phyloP scores from a whole-genome alignment of 1,140 invertebrate species.

The Caerostris darwini region DNA sequence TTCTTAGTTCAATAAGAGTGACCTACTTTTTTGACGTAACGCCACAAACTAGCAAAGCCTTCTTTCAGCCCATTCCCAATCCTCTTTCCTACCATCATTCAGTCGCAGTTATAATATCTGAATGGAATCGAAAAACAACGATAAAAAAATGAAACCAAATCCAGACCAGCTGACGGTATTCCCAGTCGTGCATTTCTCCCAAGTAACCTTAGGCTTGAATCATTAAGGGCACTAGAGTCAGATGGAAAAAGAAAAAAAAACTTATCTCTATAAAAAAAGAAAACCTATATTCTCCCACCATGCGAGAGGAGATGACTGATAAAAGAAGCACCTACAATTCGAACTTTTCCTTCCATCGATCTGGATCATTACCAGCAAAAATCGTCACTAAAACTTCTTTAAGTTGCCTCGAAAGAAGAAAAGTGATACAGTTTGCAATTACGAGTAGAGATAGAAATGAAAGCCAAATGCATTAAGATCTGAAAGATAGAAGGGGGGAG shows the following conservation, averaged over 20 bases:
- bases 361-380: slow-evolving; percentile 1
- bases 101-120: slow-evolving; percentile 17
- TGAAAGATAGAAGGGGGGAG: background rate
- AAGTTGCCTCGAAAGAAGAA: background rate
- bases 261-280: background rate
- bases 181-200: background rate
- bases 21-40: slow-evolving; percentile 30
- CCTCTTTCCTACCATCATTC: background rate
- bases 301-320: slow-evolving; percentile 14
- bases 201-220: slow-evolving; percentile 40
- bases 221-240: slow-evolving; percentile 18
- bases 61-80: background rate
- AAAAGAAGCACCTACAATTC: slow-evolving; percentile 10
- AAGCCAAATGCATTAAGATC: background rate
- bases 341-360: background rate
- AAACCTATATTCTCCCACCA: background rate
- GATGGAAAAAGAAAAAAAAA: background rate
- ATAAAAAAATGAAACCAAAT: background rate
- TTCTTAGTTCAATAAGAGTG: background rate
- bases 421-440: slow-evolving; percentile 19
- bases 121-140: slow-evolving; percentile 9
- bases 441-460: background rate
- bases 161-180: slow-evolving; percentile 28
- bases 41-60: background rate
- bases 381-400: background rate